Conservation (phyloP, 2,888 invertebrate species). For the Tyria jacobaeae region DNA sequence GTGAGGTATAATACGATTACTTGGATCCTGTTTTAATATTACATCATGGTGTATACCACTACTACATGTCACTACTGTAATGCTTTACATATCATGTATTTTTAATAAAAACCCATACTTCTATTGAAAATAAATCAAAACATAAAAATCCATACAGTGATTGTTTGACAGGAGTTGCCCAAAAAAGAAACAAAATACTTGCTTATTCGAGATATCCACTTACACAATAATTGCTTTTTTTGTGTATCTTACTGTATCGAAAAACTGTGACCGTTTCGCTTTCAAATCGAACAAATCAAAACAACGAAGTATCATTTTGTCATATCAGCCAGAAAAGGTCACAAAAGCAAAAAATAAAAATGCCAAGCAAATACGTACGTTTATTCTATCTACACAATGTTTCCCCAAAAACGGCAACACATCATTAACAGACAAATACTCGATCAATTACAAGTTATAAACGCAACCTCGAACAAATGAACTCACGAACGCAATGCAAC, state of each 20-base stretch:
- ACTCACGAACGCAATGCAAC: slow-evolving; percentile 38
- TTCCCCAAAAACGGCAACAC: not conserved
- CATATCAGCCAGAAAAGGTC: not conserved
- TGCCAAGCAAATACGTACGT: not conserved
- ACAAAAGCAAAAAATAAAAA: not conserved
- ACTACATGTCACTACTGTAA: too few relatives aligned
- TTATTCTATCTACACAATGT: not conserved
- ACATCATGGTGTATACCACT: too few relatives aligned
- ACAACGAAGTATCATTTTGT: not conserved
- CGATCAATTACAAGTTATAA: slow-evolving; percentile 13
- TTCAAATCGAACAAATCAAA: not conserved
- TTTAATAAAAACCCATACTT: not conserved
- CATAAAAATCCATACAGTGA: not conserved
- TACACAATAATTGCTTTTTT: not conserved
- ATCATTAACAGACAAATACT: not conserved
- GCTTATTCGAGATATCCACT: not conserved
- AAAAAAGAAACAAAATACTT: not conserved
- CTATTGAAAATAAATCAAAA: not conserved
- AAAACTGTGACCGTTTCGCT: not conserved
- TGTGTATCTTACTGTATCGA: not conserved
- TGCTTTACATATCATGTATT: not conserved
- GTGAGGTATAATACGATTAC: not conserved
- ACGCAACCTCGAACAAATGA: slow-evolving; percentile 12
- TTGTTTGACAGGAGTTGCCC: not conserved
- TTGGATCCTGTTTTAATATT: not conserved